These are phyloP conservation scores for Taphrorychus bicolor DNA, from an alignment of 2,888 invertebrate genomes.

Conservation along the genomic window DNA sequence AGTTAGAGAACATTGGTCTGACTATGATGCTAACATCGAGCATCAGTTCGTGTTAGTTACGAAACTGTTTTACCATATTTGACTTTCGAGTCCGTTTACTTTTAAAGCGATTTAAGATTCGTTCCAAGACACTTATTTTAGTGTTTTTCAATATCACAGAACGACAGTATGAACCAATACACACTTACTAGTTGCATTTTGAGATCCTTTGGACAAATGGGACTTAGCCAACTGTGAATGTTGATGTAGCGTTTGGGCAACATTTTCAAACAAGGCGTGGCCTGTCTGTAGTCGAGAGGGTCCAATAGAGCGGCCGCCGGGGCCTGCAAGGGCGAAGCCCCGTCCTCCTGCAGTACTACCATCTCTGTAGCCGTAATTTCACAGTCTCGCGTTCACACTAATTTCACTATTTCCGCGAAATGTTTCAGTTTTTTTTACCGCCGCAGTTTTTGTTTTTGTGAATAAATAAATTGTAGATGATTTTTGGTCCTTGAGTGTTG, in stretches of 20 bases:
- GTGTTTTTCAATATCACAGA: too few species aligned
- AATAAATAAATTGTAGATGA: constrained; percentile 31
- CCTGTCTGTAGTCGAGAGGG: constrained; percentile 81
- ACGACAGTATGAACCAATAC: too few species aligned
- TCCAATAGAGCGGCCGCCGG: constrained; percentile 65
- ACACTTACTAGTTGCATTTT: constrained; percentile 80
- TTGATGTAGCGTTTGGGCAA: constrained; percentile 90
- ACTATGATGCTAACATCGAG: too few species aligned
- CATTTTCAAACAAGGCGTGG: constrained; percentile 85
- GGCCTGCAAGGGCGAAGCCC: constrained; percentile 61
- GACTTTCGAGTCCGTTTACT: neutral
- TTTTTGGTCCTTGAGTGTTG: constrained; percentile 39
- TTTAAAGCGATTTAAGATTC: neutral
- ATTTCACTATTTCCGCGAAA: neutral
- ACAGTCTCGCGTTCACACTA: too few species aligned
- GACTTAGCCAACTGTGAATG: constrained; percentile 90
- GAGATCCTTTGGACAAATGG: constrained; percentile 79
- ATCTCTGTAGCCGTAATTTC: constrained; percentile 44
- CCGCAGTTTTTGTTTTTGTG: constrained; percentile 26
- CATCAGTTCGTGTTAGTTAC: neutral
- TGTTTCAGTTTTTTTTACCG: constrained; percentile 18
- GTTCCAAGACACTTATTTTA: too few species aligned
- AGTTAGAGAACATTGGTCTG: too few species aligned
- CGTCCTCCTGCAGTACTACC: constrained; percentile 79
- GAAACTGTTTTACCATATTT: constrained; percentile 1